Evolutionary conservation across 2,888 invertebrate genomes (phyloP).

Genomic region (Fragum fragum): DNA sequence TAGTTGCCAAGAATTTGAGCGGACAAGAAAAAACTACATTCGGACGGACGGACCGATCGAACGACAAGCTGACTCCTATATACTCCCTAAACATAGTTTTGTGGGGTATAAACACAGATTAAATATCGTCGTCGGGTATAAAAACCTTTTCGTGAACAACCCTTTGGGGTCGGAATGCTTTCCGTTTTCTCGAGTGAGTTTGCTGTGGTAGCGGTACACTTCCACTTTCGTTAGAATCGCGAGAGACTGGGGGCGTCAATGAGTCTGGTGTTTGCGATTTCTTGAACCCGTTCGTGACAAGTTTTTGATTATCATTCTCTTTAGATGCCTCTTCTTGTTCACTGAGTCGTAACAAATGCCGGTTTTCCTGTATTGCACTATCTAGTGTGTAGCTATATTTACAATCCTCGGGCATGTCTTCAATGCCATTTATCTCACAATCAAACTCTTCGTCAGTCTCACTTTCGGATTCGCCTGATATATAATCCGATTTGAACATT

Average conservation of each 20-base stretch:
- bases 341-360: neutral
- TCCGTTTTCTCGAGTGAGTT: constrained; percentile 39
- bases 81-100: too few species aligned
- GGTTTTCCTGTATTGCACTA: neutral
- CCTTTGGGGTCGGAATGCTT: constrained; percentile 52
- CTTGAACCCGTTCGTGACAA: neutral
- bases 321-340: neutral
- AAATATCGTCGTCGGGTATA: neutral
- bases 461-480: neutral
- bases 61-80: too few species aligned
- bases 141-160: constrained; percentile 34
- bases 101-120: too few species aligned
- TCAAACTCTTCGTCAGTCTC: neutral
- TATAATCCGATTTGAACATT: neutral
- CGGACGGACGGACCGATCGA: too few species aligned
- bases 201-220: neutral
- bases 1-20: too few species aligned
- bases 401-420: neutral
- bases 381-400: neutral
- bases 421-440: neutral
- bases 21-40: too few species aligned
- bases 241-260: neutral
- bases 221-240: neutral
- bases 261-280: neutral
- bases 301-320: neutral